Conservation (phyloP, 2,888 invertebrate genomes). For the Stomorhina lunata region DNA sequence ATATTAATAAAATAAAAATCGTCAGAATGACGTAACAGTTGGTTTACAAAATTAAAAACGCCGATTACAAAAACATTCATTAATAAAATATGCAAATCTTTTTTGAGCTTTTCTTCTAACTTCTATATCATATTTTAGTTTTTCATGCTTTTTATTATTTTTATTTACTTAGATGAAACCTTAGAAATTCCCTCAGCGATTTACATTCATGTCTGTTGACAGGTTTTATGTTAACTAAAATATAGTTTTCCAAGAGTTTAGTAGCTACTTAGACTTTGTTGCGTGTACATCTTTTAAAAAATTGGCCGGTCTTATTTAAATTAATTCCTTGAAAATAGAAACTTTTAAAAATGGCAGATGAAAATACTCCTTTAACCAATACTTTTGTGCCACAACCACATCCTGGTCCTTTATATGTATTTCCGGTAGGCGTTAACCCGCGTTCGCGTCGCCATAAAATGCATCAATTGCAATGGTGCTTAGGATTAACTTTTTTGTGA, state of each 20-base stretch:
- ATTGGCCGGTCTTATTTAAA: not conserved
- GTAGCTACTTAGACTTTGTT: slow-evolving; percentile 46
- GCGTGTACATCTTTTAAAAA: slow-evolving; percentile 18
- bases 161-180: slow-evolving; percentile 48
- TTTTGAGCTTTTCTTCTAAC: not conserved
- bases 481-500: slow-evolving; percentile 86
- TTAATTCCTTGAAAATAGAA: not conserved
- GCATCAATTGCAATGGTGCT: slow-evolving; percentile 85
- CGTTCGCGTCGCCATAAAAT: slow-evolving; percentile 80
- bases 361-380: slow-evolving; percentile 81
- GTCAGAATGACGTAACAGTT: too few relatives aligned
- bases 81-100: slow-evolving; percentile 27
- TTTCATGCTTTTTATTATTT: slow-evolving; percentile 20
- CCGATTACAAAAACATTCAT: slow-evolving; percentile 23
- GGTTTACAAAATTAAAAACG: not conserved
- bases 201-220: slow-evolving; percentile 52
- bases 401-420: slow-evolving; percentile 80
- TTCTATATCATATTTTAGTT: slow-evolving; percentile 21
- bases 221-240: slow-evolving; percentile 45
- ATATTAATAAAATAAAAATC: too few relatives aligned
- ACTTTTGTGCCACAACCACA: slow-evolving; percentile 73
- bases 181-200: slow-evolving; percentile 51
- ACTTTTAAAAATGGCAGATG: slow-evolving; percentile 80
- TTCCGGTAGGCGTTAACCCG: slow-evolving; percentile 80
- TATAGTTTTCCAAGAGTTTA: slow-evolving; percentile 48